Base-by-base conservation (phyloP, 2,797 vertebrate genomes). In the Buphagus erythrorhynchus region DNA sequence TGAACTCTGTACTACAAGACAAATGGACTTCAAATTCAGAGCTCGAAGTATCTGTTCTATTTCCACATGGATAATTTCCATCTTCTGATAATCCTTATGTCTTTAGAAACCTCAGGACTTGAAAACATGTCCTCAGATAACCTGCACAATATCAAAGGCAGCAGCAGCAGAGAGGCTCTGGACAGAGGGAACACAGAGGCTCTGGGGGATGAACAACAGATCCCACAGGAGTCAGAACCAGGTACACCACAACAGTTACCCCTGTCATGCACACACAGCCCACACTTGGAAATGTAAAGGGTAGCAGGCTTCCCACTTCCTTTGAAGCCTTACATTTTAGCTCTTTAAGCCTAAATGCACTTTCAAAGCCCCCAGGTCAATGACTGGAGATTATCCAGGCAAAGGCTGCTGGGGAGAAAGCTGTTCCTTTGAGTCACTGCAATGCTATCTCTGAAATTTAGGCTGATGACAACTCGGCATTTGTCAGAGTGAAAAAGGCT, bases 301-400 rank as follows among this genome's bases (percentile, higher is more conserved):
- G 42, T 17, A 80, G 46, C 51, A 88, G 63, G 55, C 48, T 89
- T 88, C 61, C 65, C 59, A 38, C 24, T 22, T 76, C 78, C 78
- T 91, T 57, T 87, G 86, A 93, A 90, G 85, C 78, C 61, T 76
- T 80, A 67, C 91, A 79, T 69, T 86, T 96, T 66, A 93, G 88
- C 78, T 80, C 72, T 83, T 67, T 82, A 96, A 95, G 65, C 72
- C 91, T 68, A 89, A 72, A 90, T 17, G 65, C 65, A 80, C 65
- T 93, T 93, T 82, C 46, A 79, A 87, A 92, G 81, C 75, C 62
- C 24, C 6, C 65, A 83, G 85, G 95, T 97, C 93, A 88, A 16
- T 11, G 87, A 45, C 89, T 83, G 78, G 59, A 87, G 93, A 89
- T 93, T 87, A 96, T 67, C 67, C 68, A 80, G 57, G 94, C 46